phyloP scores from a whole-genome alignment of 2,888 invertebrate genomes.

The Sesia apiformis region DNA sequence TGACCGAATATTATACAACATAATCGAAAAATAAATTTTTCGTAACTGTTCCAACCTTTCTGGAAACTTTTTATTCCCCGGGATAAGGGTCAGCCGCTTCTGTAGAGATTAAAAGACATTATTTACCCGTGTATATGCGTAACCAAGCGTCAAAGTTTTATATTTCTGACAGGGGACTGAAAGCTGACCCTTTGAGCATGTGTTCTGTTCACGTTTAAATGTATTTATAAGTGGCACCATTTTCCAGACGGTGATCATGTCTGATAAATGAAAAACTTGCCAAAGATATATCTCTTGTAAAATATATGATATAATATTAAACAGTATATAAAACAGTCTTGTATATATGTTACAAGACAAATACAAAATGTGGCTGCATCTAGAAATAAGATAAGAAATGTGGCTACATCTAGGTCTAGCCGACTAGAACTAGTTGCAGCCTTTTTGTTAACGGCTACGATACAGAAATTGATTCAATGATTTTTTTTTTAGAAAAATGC shows the following conservation, averaged over 20 bases:
- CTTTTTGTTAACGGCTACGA: too few species aligned
- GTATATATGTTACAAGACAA: too few species aligned
- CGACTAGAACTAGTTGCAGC: too few species aligned
- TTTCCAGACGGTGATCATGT: conserved; percentile 3
- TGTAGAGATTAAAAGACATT: conserved; percentile 64
- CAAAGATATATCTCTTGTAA: neutral
- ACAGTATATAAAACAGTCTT: too few species aligned
- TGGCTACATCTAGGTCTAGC: too few species aligned
- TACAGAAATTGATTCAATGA: too few species aligned
- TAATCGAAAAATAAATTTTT: conserved; percentile 58
- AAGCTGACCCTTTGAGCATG: conserved; percentile 33
- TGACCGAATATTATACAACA: conserved; percentile 31
- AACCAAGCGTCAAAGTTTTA: conserved; percentile 56
- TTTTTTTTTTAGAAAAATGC: too few species aligned
- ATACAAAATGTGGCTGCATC: too few species aligned
- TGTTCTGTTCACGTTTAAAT: conserved; percentile 31
- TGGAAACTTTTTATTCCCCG: conserved; percentile 45
- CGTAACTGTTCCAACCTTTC: conserved; percentile 42
- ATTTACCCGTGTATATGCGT: conserved; percentile 50
- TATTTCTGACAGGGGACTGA: conserved; percentile 57
- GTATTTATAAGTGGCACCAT: conserved; percentile 25
- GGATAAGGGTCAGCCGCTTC: conserved; percentile 52
- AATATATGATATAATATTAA: neutral
- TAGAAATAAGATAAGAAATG: too few species aligned
- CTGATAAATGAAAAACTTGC: too few species aligned